Evolutionary conservation across 2,797 vertebrate genomes (phyloP).

Genomic region (Pangasius djambal): DNA sequence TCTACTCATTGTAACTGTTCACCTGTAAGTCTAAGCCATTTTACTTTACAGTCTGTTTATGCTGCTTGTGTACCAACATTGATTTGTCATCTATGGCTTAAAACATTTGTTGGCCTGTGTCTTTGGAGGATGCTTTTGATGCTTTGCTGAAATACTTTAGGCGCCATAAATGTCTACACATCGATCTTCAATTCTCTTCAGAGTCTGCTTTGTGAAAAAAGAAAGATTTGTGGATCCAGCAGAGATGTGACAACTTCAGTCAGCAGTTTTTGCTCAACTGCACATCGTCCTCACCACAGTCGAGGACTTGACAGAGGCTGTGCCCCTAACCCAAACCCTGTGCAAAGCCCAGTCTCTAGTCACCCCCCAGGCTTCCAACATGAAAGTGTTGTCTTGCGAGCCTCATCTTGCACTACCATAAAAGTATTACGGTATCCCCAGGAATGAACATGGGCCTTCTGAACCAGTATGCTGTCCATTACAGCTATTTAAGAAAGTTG

Average conservation of each 20-base stretch:
- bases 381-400: not conserved
- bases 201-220: conserved; percentile 4
- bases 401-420: not conserved
- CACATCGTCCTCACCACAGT: not conserved
- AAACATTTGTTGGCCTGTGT: conserved; percentile 13
- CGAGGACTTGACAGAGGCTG: not conserved
- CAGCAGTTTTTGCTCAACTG: not conserved
- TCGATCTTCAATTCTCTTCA: conserved; percentile 3
- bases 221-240: not conserved
- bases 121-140: conserved; percentile 11
- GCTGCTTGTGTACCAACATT: not conserved
- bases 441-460: not conserved
- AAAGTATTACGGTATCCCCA: not conserved
- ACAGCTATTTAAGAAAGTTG: too few relatives aligned
- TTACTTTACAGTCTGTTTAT: not conserved
- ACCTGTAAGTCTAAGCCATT: not conserved
- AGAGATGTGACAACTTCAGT: not conserved
- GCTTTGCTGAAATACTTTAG: not conserved
- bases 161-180: not conserved
- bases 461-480: not conserved
- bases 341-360: not conserved
- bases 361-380: not conserved
- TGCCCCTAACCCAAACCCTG: not conserved
- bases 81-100: conserved; percentile 11
- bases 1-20: not conserved